Base-by-base conservation (phyloP, 1,140 invertebrate species). In the Chionoecetes opilio region DNA sequence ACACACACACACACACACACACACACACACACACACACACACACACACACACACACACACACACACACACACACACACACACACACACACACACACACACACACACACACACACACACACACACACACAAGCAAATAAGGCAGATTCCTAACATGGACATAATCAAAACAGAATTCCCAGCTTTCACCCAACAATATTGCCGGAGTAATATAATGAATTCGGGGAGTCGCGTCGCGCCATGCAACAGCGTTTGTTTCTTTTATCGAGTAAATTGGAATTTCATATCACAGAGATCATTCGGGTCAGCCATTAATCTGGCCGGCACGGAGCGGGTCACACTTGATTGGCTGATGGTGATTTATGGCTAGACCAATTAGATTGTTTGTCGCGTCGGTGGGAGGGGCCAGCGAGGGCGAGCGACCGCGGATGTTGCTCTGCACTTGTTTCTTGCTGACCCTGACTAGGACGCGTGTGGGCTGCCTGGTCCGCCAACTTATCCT, bases 301-400 rank as follows among this genome's bases (percentile, higher is more conserved):
- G 94, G 94, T 86, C 94, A 95, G 90, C 94, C 94, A 95, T 95
- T 95, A 95, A 95, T 95, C 94, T 84, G 90, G 94, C n/a, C 90
- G 92, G 90, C 94, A 92, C 89, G 82, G 41, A 85, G 94, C 94
- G 84, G 89, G 94, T 95, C 94, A 95, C 94, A 95, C 90, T 95
- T 95, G 94, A 95, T 95, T 95, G 94, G 94, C 86, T 95, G 94
- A 95, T 95, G 84, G 94, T 95, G 94, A 95, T 95, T 95, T 95
- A 95, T 95, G 90, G 94, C 41, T 91, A 84, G 84, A 95, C 94
- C 94, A 95, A 95, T 95, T 95, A 95, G 94, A 95, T 95, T 95
- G 94, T 95, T 95, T 95, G 94, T 95, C 94, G 94, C 94, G 94
- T 86, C 90, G 53, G 94, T 95, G 94, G 94, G 94, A 92, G 94